Percentiles rank a stretch among this genome's conserved stretches.
Conservation (phyloP, 1,140 invertebrate species). For the Hyles euphorbiae region DNA sequence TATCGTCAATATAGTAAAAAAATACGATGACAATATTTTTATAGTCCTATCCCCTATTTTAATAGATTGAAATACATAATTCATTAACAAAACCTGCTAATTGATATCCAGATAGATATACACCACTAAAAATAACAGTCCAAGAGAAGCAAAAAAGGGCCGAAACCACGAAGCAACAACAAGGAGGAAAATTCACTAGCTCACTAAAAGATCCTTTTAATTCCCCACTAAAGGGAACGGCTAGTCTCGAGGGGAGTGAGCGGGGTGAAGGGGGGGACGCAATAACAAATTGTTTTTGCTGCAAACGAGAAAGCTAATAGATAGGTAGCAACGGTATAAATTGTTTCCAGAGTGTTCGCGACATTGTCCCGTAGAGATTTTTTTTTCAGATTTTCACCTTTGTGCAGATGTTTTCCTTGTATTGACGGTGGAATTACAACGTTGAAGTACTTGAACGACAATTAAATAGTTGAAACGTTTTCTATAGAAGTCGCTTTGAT, state of each 20-base stretch:
- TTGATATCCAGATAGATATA: not conserved
- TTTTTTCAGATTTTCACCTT: no score
- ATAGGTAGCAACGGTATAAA: constrained; percentile 21
- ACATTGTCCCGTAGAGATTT: no score
- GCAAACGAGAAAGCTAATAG: constrained; percentile 34
- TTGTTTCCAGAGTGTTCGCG: not conserved
- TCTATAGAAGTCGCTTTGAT: no score
- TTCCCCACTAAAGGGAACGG: constrained; percentile 30
- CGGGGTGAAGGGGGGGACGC: constrained; percentile 14
- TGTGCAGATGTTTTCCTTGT: no score
- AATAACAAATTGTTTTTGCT: constrained; percentile 56
- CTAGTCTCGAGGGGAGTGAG: constrained; percentile 15
- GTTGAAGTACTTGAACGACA: no score
- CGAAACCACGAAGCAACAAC: not conserved
- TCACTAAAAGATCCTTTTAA: constrained; percentile 24
- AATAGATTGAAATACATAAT: no score
- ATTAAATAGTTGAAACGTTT: no score
- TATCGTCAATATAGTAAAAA: no score
- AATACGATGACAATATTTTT: no score
- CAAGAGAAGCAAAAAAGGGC: not conserved
- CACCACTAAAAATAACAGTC: not conserved
- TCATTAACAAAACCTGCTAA: no score
- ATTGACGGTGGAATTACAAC: no score
- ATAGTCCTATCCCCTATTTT: no score
- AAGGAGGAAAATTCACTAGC: constrained; percentile 1